A percentile compares a stretch with the other conserved stretches of the same genome.
These are phyloP conservation scores for Petrolisthes cinctipes DNA, from an alignment of 2,888 invertebrate species.

Conservation along the genomic window DNA sequence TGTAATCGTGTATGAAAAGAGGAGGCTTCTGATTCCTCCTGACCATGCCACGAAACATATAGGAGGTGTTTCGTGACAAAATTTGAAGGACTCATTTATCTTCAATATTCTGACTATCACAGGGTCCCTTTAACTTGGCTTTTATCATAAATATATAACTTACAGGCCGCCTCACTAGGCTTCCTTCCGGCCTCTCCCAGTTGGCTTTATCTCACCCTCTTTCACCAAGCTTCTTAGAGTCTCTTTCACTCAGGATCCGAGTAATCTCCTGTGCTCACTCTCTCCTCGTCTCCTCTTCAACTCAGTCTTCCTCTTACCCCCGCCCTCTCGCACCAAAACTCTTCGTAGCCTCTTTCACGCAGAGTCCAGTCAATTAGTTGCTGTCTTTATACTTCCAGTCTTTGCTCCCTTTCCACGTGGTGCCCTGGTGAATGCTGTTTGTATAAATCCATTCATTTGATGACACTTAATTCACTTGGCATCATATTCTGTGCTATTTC, in stretches of 20 bases:
- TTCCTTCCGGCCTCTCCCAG: constrained; percentile 19
- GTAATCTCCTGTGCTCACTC: no score
- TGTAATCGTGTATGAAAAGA: neutral
- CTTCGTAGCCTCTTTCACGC: no score
- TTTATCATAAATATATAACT: neutral
- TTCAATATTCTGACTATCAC: neutral
- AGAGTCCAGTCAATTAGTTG: neutral
- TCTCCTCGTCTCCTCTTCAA: neutral
- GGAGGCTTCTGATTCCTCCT: constrained; percentile 16
- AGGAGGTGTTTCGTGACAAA: neutral
- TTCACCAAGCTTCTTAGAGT: neutral
- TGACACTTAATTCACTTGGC: neutral
- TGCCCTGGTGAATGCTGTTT: neutral
- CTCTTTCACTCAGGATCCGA: no score
- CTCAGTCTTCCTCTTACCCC: neutral
- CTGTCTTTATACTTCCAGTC: neutral
- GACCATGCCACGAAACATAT: no score
- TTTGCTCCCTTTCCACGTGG: neutral
- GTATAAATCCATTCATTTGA: neutral
- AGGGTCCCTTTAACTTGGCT: neutral
- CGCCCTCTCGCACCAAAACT: neutral
- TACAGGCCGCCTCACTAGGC: constrained; percentile 7
- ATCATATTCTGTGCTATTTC: neutral
- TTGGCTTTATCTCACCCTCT: neutral
- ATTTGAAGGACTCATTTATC: constrained; percentile 2